Conservation (phyloP, 2,797 vertebrate genomes). For the Amblyraja radiata region DNA sequence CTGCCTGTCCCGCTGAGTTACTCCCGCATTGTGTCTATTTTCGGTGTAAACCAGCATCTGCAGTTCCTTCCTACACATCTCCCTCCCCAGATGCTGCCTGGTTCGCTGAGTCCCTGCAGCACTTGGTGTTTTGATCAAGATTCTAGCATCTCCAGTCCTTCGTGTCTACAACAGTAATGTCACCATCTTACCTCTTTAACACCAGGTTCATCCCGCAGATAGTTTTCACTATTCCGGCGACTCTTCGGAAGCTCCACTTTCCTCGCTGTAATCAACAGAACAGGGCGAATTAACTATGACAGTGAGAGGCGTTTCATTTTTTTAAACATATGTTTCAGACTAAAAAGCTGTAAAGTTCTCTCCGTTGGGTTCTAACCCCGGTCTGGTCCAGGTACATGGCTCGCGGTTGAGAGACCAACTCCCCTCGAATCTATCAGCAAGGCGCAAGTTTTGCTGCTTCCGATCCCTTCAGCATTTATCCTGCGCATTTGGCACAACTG, state of each 20-base stretch:
- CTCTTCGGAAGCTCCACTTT: background rate
- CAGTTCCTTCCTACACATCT: too few relatives aligned
- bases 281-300: background rate
- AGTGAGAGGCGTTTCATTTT: background rate
- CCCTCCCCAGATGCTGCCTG: too few relatives aligned
- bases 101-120: too few relatives aligned
- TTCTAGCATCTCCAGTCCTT: too few relatives aligned
- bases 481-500: background rate
- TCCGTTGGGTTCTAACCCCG: background rate
- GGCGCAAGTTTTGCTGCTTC: too few relatives aligned
- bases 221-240: slow-evolving; percentile 38
- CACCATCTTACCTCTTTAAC: slow-evolving; percentile 23
- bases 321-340: background rate
- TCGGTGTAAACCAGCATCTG: too few relatives aligned
- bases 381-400: background rate
- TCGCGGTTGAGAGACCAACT: too few relatives aligned
- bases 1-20: too few relatives aligned
- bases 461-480: slow-evolving; percentile 30
- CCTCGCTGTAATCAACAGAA: slow-evolving; percentile 21
- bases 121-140: too few relatives aligned
- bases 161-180: background rate
- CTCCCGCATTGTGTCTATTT: too few relatives aligned
- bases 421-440: background rate
- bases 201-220: slow-evolving; percentile 35
- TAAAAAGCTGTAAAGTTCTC: too few relatives aligned